Base-by-base conservation (phyloP, 35 echinoderm and acorn worm species). In the Antedon bifida region DNA sequence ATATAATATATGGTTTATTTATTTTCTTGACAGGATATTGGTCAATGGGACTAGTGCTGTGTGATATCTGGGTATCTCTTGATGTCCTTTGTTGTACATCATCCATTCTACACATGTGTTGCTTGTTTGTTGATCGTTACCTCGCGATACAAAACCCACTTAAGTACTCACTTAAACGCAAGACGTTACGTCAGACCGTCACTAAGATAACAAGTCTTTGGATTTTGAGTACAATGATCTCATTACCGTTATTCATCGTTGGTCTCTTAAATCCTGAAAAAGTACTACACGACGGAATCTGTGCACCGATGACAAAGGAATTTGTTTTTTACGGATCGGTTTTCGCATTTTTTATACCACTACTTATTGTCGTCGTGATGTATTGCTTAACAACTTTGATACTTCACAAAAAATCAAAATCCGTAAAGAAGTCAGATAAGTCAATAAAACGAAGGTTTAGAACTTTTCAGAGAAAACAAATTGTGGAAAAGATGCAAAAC, bases 51-150 rank as follows among this genome's bases (percentile, higher is more conserved):
- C 78, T 77, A 8, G 31, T 78, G 16, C 79, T 96, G 16, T 96
- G 92, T 33, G 35, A 81, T 36, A 83, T 96, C 45, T 96, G 89
- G 89, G 85, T 76, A 29, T 88, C 82, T 0, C 30, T 96, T 21
- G 92, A 96, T 38, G 92, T 96, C 1, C 79, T 96, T 29, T 96
- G 89, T 30, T 96, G 92, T 39, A 96, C 92, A 17, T 76, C 92
- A 3, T 96, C 92, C 11, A 96, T 96, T 19, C 81, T 96, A 9
- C 92, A 96, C 86, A 91, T 96, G 33, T 91, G 92, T 73, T 87
- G 82, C 23, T 81, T 96, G 77, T 91, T 86, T 10, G 36, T 91
- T 0, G 92, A 96, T 45, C 85, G 92, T 0, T 96, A 96, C 46
- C 78, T 96, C 26, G 92, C 92, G 28, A 91, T 96, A 46, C 81